Percentiles rank a stretch among this genome's conserved stretches.
Evolutionary conservation across 2,888 invertebrate species (phyloP).

Genomic region (Lamellibrachia columna): DNA sequence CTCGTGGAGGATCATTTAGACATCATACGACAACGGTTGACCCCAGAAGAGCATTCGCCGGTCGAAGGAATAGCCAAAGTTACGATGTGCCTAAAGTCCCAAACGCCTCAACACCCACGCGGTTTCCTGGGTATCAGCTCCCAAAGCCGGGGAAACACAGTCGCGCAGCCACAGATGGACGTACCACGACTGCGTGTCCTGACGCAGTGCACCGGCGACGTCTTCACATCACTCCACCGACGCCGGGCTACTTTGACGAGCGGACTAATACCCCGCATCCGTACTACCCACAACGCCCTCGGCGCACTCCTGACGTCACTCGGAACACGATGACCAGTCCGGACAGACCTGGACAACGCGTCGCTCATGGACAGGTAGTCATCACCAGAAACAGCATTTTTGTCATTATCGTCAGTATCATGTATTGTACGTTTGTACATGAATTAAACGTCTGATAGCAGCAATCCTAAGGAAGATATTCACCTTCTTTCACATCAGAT

Average conservation of each 20-base stretch:
- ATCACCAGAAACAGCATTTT: background rate
- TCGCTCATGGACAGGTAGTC: background rate
- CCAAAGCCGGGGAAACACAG: background rate
- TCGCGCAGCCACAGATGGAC: background rate
- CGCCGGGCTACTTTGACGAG: background rate
- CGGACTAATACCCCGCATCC: background rate
- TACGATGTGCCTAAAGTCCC: background rate
- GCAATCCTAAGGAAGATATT: too few species aligned
- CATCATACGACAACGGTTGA: background rate
- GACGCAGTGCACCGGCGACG: background rate
- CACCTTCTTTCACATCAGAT: too few species aligned
- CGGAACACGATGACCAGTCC: background rate
- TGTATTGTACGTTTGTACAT: too few species aligned
- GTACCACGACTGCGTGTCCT: background rate
- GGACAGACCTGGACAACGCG: background rate
- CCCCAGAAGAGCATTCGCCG: background rate
- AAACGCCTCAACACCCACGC: background rate
- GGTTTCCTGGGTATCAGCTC: background rate
- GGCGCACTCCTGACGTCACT: background rate
- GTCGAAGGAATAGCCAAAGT: background rate
- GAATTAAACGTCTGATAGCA: too few species aligned
- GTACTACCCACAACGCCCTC: conserved; percentile 10
- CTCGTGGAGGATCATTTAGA: background rate
- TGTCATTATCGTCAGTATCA: too few species aligned
- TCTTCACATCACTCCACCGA: background rate